Conservation (phyloP, 2,888 invertebrate species). For the Cecidostiba fungosa region DNA sequence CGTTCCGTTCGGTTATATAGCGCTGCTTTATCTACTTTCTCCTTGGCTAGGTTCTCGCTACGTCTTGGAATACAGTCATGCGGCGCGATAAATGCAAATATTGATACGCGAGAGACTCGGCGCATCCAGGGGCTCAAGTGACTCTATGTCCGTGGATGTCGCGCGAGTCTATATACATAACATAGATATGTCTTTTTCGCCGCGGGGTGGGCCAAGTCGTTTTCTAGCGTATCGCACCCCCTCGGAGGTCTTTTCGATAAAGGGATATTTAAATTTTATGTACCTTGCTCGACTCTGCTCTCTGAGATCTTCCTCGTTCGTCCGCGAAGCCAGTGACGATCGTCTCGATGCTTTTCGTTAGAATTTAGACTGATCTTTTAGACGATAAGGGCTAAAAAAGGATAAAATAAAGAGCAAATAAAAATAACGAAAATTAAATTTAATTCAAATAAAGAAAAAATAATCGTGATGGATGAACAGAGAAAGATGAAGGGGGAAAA, state of each 20-base stretch:
- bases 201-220: conserved; percentile 54
- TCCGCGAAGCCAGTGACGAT: background rate
- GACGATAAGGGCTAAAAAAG: conserved; percentile 48
- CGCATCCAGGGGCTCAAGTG: conserved; percentile 62
- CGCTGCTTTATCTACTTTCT: conserved; percentile 24
- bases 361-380: conserved; percentile 42
- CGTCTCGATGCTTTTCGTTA: background rate
- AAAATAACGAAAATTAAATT: conserved; percentile 24
- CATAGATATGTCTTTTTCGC: background rate
- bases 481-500: too few relatives aligned
- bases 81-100: conserved; percentile 42
- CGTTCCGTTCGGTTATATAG: background rate
- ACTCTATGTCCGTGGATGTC: conserved; percentile 63
- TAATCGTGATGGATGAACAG: too few relatives aligned
- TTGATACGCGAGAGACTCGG: conserved; percentile 39
- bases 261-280: conserved; percentile 60
- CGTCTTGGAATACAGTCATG: background rate
- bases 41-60: background rate
- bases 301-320: conserved; percentile 31
- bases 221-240: conserved; percentile 59
- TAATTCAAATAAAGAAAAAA: conserved; percentile 24
- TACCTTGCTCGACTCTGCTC: conserved; percentile 46
- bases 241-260: conserved; percentile 44
- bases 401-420: conserved; percentile 47
- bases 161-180: conserved; percentile 17